Base-by-base conservation (phyloP, 2,113 vertebrate species). In the Pardalotus punctatus region DNA sequence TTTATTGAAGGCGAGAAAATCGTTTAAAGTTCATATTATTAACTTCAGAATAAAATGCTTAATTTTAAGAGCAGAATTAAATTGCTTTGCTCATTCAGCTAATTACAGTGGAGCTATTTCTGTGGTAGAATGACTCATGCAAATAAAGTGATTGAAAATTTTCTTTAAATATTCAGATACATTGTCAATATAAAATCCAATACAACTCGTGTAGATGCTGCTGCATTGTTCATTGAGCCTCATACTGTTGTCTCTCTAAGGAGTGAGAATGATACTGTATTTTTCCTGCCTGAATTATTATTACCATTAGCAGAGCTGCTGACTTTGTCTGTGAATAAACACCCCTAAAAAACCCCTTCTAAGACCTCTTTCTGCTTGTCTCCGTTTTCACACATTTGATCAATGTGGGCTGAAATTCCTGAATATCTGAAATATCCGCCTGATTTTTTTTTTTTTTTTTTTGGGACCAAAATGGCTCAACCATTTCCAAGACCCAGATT, bases 1-100 rank as follows among this genome's bases (percentile, higher is more conserved):
- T 45, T 81, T 94, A 73, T 53, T 45, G 92, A 83, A 82, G 42
- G 45, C 28, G 48, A 85, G 72, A 86, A 94, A 91, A 94, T 71
- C 0, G 0, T 88, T 96, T 51, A 10, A 48, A 76, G 69, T 70
- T 84, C 36, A 33, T 60, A n/a, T 20, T 24, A 71, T 82, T 86
- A 43, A 36, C 15, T 82, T 57, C 38, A 83, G 76, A 57, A 89
- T 42, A 77, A 94, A 80, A 38, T 6, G 9, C 14, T 57, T 35
- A 4, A 47, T 94, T 85, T 77, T 67, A 86, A 85, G 69, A 67
- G 80, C 62, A 82, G 77, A 91, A 73, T 27, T 57, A 12, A 82
- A 64, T 53, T 47, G 51, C 36, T 64, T 38, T 88, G 48, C 60
- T 86, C 29, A 9, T 7, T 21, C 35, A 74, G 81, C 56, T 58